Evolutionary conservation across 2,113 vertebrate species (phyloP), one percentile per base, ranked within the genome.

Genomic region (Bucco capensis): DNA sequence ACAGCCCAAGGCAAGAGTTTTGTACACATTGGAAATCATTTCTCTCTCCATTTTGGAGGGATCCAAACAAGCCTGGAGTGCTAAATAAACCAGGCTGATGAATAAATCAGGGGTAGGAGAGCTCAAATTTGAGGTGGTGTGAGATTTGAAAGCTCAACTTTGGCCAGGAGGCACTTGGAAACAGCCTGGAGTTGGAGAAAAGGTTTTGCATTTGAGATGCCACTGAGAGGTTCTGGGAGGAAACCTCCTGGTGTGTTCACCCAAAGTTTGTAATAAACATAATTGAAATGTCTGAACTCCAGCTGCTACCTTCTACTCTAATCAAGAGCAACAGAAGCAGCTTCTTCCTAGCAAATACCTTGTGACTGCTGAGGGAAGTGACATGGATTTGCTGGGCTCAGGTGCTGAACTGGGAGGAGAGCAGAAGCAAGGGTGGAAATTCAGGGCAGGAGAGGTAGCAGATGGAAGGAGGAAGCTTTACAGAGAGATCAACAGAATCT

Each of bases 1-100:
- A 92, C 81, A 93, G 95, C 93, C 94, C 84, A 92, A 94, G 94
- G 92, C 92, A 93, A n/a, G 86, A 90, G 77, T 93, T 90, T 60
- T 40, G 38, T 88, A 50, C 60, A 65, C 44, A 83, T 65, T 93
- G 71, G 64, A 93, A 96, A 85, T 92, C 66, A 86, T 93, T 90
- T 71, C 78, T 95, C 65, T 88, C 61, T 94, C 50, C 42, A 11
- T 24, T 0, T 95, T 87, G 95, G 92, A 81, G 83, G 87, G 81
- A 89, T 84, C 81, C 82, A 76, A 94, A 87, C 71, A 90, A 90
- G 81, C 67, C 84, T 56, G 90, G 78, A 93, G 90, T 92, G 90
- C 89, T 96, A 84, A 85, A 93, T 90, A 94, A 96, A 85, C 71
- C 60, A 66, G 71, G 78, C 74, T 89, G 94, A 54, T 93, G 93